Base-by-base conservation (phyloP, 37 sponge, comb jelly and placozoan genomes). In the Crambe crambe region DNA sequence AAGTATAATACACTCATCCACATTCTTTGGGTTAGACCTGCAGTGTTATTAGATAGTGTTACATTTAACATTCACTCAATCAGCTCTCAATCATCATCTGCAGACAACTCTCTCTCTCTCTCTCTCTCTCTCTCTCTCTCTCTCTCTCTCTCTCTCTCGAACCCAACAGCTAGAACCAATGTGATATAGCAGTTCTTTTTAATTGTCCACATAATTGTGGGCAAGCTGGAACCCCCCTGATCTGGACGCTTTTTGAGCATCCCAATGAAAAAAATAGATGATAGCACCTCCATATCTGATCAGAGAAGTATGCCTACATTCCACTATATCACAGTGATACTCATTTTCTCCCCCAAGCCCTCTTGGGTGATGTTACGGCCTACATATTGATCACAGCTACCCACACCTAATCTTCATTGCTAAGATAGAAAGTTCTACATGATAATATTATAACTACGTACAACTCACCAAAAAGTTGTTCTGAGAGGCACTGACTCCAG, bases 401-500 rank as follows among this genome's bases (percentile, higher is more conserved):
- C 22, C 32, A 8, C 27, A 20, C 23, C 40, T 25, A 31, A 82
- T 40, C 56, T 43, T 17, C 75, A 63, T 26, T n/a, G n/a, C n/a
- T n/a, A n/a, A n/a, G n/a, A n/a, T n/a, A n/a, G n/a, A n/a, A n/a
- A n/a, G n/a, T n/a, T n/a, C n/a, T n/a, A n/a, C n/a, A n/a, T n/a
- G n/a, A n/a, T n/a, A n/a, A n/a, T n/a, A n/a, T n/a, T n/a, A n/a
- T n/a, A n/a, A n/a, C n/a, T n/a, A n/a, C n/a, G n/a, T n/a, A n/a
- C 56, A 20, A 42, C 75, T 38, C 12, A 91, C 97, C 97, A 97
- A 71, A 91, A 97, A 75, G 79, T 70, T 32, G 92, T 31, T 59
- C 87, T 94, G 31, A 97, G 82, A 27, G 97, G 95, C 26, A 92
- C 81, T 27, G 77, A 64, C 29, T 94, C 95, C 38, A 97, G 76